These are phyloP conservation scores for Nesogale talazaci DNA, from an alignment of 2,113 vertebrate genomes.

Conservation along the genomic window DNA sequence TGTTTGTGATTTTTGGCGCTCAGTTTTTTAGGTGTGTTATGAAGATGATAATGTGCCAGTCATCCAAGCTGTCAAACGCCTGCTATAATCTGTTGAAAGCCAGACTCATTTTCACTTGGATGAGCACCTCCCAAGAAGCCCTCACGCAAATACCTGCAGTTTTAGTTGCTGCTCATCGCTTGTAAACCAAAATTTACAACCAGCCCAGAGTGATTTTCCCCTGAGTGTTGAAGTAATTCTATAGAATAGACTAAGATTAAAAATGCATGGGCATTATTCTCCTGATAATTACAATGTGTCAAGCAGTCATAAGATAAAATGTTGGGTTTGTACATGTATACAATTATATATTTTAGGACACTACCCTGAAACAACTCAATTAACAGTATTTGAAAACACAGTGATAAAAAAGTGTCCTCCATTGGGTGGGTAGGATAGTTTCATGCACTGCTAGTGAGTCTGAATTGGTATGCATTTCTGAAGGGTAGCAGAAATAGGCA, in stretches of 20 bases:
- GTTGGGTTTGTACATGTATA: slow-evolving; percentile 42
- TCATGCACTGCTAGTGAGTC: neutral
- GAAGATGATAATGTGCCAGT: slow-evolving; percentile 90
- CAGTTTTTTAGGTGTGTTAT: slow-evolving; percentile 87
- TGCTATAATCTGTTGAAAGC: slow-evolving; percentile 85
- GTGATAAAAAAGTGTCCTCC: slow-evolving; percentile 47
- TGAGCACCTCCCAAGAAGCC: slow-evolving; percentile 85
- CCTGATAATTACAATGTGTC: slow-evolving; percentile 15
- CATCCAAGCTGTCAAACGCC: slow-evolving; percentile 86
- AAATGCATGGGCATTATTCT: slow-evolving; percentile 44
- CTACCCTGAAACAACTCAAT: neutral
- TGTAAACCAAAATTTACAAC: slow-evolving; percentile 76
- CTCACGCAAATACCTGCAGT: slow-evolving; percentile 83
- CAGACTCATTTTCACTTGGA: slow-evolving; percentile 87
- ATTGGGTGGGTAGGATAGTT: neutral
- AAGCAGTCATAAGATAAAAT: slow-evolving; percentile 64
- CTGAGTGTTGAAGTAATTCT: slow-evolving; percentile 73
- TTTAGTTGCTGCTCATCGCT: slow-evolving; percentile 75
- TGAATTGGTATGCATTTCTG: slow-evolving; percentile 17
- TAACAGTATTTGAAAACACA: slow-evolving; percentile 47
- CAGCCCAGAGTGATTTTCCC: slow-evolving; percentile 51
- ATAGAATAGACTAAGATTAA: slow-evolving; percentile 66
- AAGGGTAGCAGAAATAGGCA: neutral
- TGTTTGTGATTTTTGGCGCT: slow-evolving; percentile 85
- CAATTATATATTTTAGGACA: slow-evolving; percentile 66